Conservation (phyloP, 2,888 invertebrate genomes). For the Yponomeuta malinellus region DNA sequence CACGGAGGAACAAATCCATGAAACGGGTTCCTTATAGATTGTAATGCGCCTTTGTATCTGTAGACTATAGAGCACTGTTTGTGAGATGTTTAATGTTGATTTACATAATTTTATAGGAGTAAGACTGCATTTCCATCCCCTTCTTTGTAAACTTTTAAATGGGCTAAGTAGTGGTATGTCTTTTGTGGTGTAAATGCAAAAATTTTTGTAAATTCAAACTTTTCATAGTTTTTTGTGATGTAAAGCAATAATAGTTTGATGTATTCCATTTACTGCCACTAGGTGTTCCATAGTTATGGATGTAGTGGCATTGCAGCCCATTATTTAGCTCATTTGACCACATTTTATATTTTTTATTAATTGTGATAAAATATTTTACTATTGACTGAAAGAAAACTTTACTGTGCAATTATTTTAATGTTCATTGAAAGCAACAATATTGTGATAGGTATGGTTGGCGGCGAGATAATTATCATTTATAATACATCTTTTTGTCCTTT, state of each 20-base stretch:
- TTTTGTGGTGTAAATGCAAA: neutral
- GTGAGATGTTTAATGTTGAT: slow-evolving; percentile 11
- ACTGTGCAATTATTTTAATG: neutral
- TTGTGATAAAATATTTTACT: neutral
- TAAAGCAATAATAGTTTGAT: neutral
- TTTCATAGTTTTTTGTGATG: neutral
- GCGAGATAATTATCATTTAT: too few relatives aligned
- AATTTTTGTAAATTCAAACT: neutral
- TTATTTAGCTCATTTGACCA: neutral
- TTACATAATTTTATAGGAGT: neutral
- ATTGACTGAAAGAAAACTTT: neutral
- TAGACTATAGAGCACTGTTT: slow-evolving; percentile 31
- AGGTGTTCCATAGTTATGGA: neutral
- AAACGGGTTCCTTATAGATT: slow-evolving; percentile 62
- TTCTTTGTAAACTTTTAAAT: slow-evolving; percentile 36
- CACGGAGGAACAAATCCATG: slow-evolving; percentile 62
- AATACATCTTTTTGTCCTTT: too few relatives aligned
- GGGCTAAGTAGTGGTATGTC: neutral
- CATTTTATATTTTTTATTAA: neutral
- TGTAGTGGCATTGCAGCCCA: neutral
- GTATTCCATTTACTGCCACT: neutral
- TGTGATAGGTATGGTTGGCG: too few relatives aligned
- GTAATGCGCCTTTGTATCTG: slow-evolving; percentile 37
- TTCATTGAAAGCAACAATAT: too few relatives aligned
- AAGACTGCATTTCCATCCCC: slow-evolving; percentile 28